Conservation (phyloP, 2,113 vertebrate species). For the Anser cygnoides region DNA sequence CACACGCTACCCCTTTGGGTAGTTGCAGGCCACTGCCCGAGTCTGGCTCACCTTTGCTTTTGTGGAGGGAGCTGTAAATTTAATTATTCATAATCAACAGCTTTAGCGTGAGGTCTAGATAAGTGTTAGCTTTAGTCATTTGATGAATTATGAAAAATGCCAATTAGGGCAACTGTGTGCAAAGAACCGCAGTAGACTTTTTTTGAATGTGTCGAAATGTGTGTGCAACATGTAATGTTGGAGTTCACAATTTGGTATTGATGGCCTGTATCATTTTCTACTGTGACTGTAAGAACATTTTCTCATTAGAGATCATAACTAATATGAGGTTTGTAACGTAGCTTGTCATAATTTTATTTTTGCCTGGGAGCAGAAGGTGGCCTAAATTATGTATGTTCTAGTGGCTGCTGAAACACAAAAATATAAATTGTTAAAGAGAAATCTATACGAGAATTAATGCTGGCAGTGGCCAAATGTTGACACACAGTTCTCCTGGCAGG, state of each 20-base stretch:
- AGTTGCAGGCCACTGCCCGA: background rate
- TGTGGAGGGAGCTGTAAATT: background rate
- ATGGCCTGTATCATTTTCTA: background rate
- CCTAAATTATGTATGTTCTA: background rate
- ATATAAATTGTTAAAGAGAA: background rate
- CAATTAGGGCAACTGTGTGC: background rate
- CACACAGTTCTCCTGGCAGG: accelerated
- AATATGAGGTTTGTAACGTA: background rate
- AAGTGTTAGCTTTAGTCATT: background rate
- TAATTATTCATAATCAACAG: background rate
- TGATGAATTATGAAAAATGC: background rate
- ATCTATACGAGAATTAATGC: background rate
- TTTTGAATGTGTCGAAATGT: background rate
- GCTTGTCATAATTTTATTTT: background rate
- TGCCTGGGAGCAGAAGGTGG: background rate
- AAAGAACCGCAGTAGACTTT: background rate
- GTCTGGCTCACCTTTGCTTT: background rate
- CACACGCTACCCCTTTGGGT: background rate
- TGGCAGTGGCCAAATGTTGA: background rate
- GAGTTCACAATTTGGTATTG: background rate
- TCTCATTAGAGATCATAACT: background rate
- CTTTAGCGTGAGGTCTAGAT: background rate
- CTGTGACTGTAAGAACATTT: background rate
- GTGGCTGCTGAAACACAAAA: background rate
- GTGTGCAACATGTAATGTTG: background rate